phyloP scores from a whole-genome alignment of 2,113 vertebrate species.

The Anolis carolinensis region DNA sequence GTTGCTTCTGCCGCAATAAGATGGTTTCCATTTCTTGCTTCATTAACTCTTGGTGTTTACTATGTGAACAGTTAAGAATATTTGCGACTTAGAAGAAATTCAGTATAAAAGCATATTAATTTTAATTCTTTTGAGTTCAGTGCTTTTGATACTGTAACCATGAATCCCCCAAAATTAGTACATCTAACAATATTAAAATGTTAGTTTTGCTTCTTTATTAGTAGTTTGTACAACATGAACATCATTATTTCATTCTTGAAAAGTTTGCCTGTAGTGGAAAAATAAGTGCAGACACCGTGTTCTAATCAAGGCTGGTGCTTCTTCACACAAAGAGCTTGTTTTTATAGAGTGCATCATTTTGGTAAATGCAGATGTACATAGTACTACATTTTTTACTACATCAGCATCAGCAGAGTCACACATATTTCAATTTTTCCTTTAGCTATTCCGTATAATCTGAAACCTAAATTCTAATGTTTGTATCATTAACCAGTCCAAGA shows the following conservation, averaged over 20 bases:
- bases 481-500: neutral
- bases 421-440: neutral
- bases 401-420: neutral
- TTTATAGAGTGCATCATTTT: neutral
- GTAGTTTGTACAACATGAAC: neutral
- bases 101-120: neutral
- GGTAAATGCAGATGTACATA: neutral
- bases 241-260: neutral
- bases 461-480: neutral
- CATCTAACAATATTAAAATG: neutral
- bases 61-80: slow-evolving; percentile 64
- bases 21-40: slow-evolving; percentile 96
- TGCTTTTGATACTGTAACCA: neutral
- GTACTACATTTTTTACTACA: no score
- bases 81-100: neutral
- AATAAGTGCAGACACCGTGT: neutral
- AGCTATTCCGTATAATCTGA: neutral
- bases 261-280: neutral
- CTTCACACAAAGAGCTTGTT: neutral
- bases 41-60: slow-evolving; percentile 90
- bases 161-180: neutral
- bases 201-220: neutral
- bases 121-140: neutral
- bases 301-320: neutral
- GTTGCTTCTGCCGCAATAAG: slow-evolving; percentile 89